Evolutionary conservation across 2,113 vertebrate species (phyloP).

Genomic region (Mirza zaza): DNA sequence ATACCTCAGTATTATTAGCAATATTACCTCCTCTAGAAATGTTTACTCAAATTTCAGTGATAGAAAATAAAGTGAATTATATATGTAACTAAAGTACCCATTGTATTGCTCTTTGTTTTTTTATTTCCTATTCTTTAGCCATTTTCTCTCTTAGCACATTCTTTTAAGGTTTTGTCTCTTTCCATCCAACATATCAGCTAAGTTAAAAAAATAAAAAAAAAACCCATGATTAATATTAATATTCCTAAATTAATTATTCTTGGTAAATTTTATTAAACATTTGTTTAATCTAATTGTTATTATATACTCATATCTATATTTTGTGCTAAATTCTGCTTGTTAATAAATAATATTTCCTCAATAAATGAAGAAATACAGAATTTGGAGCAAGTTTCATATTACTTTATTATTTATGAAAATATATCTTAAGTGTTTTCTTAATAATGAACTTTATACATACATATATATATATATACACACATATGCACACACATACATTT

Average conservation of each 20-base stretch:
- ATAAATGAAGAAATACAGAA: not conserved
- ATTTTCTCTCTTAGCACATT: not conserved
- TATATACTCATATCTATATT: not conserved
- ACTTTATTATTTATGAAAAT: conserved; percentile 44
- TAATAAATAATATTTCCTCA: not conserved
- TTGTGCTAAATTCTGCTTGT: not conserved
- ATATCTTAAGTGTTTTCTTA: conserved; percentile 54
- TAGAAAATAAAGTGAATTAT: not conserved
- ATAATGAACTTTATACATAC: not conserved
- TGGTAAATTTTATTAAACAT: not conserved
- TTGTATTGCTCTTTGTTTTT: not conserved
- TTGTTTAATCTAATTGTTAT: not conserved
- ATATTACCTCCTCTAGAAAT: not conserved
- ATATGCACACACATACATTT: not conserved
- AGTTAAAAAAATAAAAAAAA: not conserved
- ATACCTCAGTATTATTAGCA: not conserved
- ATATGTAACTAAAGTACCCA: not conserved
- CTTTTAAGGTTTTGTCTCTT: not conserved
- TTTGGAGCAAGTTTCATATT: not conserved
- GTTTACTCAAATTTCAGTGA: not conserved
- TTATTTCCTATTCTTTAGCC: not conserved
- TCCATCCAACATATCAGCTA: not conserved
- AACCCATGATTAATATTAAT: not conserved
- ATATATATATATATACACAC: not conserved
- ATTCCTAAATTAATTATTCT: not conserved